Base-by-base conservation (phyloP, 2,888 invertebrate species). In the Sinhomidia bicolor region DNA sequence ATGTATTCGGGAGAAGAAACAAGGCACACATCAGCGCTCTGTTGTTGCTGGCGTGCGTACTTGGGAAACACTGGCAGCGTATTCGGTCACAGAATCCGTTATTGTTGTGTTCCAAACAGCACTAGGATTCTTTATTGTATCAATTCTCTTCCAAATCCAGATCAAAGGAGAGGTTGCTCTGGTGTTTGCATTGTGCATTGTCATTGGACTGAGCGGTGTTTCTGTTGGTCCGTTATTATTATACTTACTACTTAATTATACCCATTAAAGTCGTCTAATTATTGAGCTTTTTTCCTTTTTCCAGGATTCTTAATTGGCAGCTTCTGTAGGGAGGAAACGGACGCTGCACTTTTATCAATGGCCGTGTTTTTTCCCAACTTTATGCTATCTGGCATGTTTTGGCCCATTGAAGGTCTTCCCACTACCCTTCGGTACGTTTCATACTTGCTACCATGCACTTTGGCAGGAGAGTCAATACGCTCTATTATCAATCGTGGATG, bases 401-500 rank as follows among this genome's bases (percentile, higher is more conserved):
- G 98, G 98, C 98, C 98, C 89, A 96, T 98, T 89, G 98, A 98
- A 93, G 98, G 98, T 82, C 98, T 98, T 97, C 98, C 98, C 10
- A 1, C 95, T 96, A 92, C 95, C 96, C 88, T 88, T 0, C 80
- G 74, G 17, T 90, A 85, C 23, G n/a, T 90, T 94, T 98, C 60
- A 95, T 96, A 93, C 94, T 4, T 36, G 4, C 51, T 90, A 23
- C 88, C 89, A 0, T 79, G 84, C 14, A 90, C 89, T 0, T 32
- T 90, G 4, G 80, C 88, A 1, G 68, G 76, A 1, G 88, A 90
- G 32, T 23, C 84, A 1, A 54, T 88, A 1, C 26, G 89, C 0
- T 88, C 89, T 0, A 85, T 90, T 29, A 47, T 90, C 1, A 65
- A 29, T 17, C 76, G 88, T 6, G 88, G 88, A 29, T 81, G 76